Evolutionary conservation across 2,888 invertebrate species (phyloP), one percentile per base, ranked within the genome.

Genomic region (Buathra laborator): DNA sequence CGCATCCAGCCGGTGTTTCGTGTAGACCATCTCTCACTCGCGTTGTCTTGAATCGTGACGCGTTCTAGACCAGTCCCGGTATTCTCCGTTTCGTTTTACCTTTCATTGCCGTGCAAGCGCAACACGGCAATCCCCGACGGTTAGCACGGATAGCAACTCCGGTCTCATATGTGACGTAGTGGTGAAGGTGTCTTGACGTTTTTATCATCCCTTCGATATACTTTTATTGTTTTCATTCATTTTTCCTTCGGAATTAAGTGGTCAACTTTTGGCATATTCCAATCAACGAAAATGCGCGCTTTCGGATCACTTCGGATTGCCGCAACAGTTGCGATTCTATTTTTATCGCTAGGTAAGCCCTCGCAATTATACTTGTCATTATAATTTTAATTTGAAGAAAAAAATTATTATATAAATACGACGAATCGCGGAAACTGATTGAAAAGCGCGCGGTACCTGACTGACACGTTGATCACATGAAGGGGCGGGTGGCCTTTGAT

Each of bases 311-410:
- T 81, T 71, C 74, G 84, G 68, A 85, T 72, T 64, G 77, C 66
- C 9, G 16, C 84, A 29, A 44, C 74, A 48, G 9, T 78, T 56
- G 81, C 71, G 74, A 68, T 84, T 53, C 43, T 85, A 14, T 85
- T 81, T 46, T 66, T 85, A 56, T 78, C 84, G 19, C 56, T 85
- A 46, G 84, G 84, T 85, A 75, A 85, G 84, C 66, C 10, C 16
- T 19, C 53, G 3, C 16, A 1, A 29, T 1, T 24, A 24, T 68
- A n/a, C 24, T 9, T 48, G 3, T 48, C 9, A 37, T 48, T 16
- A 29, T 3, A 10, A 12, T 64, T 62, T 48, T 5, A 37, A 43
- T 24, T 51, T 14, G 16, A 19, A 10, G 10, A n/a, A 3, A n/a
- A 16, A 2, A 44, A 19, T 19, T 16, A 9, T 0, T 4, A 53